A percentile compares a stretch with the other conserved stretches of the same genome.
These are phyloP conservation scores for Nymphalis urticae DNA, from an alignment of 2,888 invertebrate species.

Conservation along the genomic window DNA sequence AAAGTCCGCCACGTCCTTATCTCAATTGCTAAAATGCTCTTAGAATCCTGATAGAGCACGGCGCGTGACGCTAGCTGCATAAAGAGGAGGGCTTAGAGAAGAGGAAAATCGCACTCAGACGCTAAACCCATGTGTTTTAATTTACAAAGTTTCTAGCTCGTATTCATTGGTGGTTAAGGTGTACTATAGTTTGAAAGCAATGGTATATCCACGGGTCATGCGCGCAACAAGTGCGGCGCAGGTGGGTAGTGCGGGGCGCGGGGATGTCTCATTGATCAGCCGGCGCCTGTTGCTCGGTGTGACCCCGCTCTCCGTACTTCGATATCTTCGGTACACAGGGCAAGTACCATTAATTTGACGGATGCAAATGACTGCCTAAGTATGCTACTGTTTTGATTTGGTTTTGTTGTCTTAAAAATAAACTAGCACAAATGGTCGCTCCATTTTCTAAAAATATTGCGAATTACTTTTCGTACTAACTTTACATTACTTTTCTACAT, in stretches of 20 bases:
- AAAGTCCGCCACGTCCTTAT: conserved; percentile 17
- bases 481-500: background rate
- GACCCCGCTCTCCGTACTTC: conserved; percentile 42
- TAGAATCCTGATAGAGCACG: conserved; percentile 31
- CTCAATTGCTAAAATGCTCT: conserved; percentile 15
- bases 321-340: conserved; percentile 31
- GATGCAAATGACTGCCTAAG: conserved; percentile 42
- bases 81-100: conserved; percentile 28
- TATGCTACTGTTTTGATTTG: conserved; percentile 18
- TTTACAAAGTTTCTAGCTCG: conserved; percentile 24
- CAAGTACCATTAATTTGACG: conserved; percentile 60
- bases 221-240: conserved; percentile 80
- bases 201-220: conserved; percentile 40
- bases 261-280: conserved; percentile 72
- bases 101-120: conserved; percentile 10
- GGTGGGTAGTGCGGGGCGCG: conserved; percentile 51
- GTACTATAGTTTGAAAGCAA: conserved; percentile 21
- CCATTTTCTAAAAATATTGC: background rate
- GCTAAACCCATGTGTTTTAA: conserved; percentile 25
- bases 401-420: background rate
- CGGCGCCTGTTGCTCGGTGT: conserved; percentile 70
- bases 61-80: conserved; percentile 27
- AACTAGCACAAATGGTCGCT: conserved; percentile 1
- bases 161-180: conserved; percentile 25
- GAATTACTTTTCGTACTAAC: background rate